Percentiles rank a stretch among this genome's conserved stretches.
phyloP scores from a whole-genome alignment of 2,113 vertebrate genomes.

The Mobula birostris region DNA sequence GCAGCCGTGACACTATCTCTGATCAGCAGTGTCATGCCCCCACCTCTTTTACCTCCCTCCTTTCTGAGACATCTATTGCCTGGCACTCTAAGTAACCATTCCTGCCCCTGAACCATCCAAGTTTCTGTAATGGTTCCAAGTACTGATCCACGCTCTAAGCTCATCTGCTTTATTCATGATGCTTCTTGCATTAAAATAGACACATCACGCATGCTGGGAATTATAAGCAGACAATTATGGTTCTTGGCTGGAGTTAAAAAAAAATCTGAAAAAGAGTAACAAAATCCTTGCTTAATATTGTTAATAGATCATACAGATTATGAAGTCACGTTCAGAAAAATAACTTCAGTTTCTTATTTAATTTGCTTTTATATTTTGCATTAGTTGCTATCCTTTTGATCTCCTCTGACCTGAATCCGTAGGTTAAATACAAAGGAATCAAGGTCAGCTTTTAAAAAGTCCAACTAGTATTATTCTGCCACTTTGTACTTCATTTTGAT shows the following conservation, averaged over 20 bases:
- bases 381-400: background rate
- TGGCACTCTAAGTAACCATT: too few relatives aligned
- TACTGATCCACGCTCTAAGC: too few relatives aligned
- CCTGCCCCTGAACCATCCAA: too few relatives aligned
- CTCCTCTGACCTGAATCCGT: background rate
- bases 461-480: background rate
- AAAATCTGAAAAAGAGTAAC: background rate
- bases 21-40: too few relatives aligned
- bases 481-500: background rate
- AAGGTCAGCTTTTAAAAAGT: conserved; percentile 17
- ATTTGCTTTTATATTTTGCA: background rate
- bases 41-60: too few relatives aligned
- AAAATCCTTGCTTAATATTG: background rate
- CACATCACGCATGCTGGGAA: background rate
- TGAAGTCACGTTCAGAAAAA: background rate
- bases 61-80: too few relatives aligned
- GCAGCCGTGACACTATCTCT: too few relatives aligned
- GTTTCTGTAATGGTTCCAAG: too few relatives aligned
- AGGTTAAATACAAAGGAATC: conserved; percentile 15
- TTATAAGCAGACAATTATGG: background rate
- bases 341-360: background rate
- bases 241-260: background rate
- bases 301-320: background rate
- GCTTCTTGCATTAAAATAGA: too few relatives aligned
- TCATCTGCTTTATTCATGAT: too few relatives aligned